Base-by-base conservation (phyloP, 1,140 invertebrate genomes). In the Magallana ariakensis region DNA sequence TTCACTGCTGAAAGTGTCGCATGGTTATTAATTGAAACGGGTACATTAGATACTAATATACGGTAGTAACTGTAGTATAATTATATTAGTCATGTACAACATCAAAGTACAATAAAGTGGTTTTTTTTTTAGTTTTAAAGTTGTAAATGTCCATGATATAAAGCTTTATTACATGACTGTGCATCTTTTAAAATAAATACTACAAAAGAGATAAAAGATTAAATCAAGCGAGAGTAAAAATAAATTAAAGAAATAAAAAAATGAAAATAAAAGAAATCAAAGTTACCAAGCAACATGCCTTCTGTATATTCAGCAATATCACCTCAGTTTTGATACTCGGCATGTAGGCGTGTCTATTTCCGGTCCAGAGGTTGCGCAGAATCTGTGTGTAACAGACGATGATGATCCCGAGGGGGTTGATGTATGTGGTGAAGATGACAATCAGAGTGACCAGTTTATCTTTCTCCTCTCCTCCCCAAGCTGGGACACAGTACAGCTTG, bases 321-420 rank as follows among this genome's bases (percentile, higher is more conserved):
- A 85, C 58, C 62, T 85, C 26, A 22, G 83, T 58, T 84, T 66
- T 66, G 53, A 56, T 83, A 22, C 81, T 83, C 46, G 57, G 33
- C 10, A 16, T 55, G 10, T 80, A 54, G 13, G 66, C 33, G 16
- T 66, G n/a, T 15, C 70, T 83, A 16, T 84, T 60, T 58, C 86
- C 56, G 15, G 56, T 62, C 88, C 88, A 89, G 7, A 89, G 60
- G 13, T 86, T 85, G 13, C 84, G 57, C 46, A 89, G 26, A 58
- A 89, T 89, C 26, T 85, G 83, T n/a, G 84, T 87, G 53, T 89
- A 89, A 46, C 88, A 89, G 19, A 87, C 54, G 4, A 87, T 26
- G 5, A 89, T 89, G 3, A 89, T 82, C 1, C 22, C 66, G 11
- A 89, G 56, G n/a, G 88, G 88, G 22, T 87, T 66, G 11, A 89